Base-by-base conservation (phyloP, 2,888 invertebrate species). In the Ephialtes manifestator region DNA sequence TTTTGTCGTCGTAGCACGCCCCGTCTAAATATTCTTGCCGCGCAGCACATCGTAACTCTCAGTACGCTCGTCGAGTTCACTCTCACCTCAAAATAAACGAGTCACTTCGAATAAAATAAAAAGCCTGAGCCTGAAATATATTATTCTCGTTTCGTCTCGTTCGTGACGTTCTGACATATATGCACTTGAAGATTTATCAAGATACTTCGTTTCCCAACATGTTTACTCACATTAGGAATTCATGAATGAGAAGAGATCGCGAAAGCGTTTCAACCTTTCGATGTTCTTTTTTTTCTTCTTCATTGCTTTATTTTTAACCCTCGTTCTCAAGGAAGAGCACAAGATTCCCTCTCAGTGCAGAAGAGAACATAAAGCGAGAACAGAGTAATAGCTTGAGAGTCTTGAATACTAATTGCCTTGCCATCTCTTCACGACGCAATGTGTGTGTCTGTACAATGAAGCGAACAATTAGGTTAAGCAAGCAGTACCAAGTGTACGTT, bases 1-100 rank as follows among this genome's bases (percentile, higher is more conserved):
- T 86, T 87, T 87, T 65, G 80, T 71, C 71, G 84, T 84, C 83
- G 75, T 78, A 83, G 87, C 87, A 87, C 87, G 86, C 84, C 86
- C 83, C 80, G 74, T 80, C 82, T 87, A 80, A 84, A 86, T 86
- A 87, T 87, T 87, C 87, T 68, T 79, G 63, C 77, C 82, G 76
- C 80, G 51, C 51, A 65, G 74, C 71, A 15, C 76, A 53, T 53
- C n/a, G 53, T 74, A 53, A 75, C 74, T 31, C 70, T 72, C 68
- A 70, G 63, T 70, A 35, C 71, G 63, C 71, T 67, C 58, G 24
- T 58, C 80, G 51, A n/a, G 71, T 31, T 58, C 68, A 13, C n/a
- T 67, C 28, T 48, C 79, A 24, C 72, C 58, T 67, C 46, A 65
- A 58, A 39, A 24, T 53, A 76, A 48, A 24, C 35, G 43, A 60